Evolutionary conservation across 1,140 invertebrate species (phyloP).

Genomic region (Thereuonema tuberculata): DNA sequence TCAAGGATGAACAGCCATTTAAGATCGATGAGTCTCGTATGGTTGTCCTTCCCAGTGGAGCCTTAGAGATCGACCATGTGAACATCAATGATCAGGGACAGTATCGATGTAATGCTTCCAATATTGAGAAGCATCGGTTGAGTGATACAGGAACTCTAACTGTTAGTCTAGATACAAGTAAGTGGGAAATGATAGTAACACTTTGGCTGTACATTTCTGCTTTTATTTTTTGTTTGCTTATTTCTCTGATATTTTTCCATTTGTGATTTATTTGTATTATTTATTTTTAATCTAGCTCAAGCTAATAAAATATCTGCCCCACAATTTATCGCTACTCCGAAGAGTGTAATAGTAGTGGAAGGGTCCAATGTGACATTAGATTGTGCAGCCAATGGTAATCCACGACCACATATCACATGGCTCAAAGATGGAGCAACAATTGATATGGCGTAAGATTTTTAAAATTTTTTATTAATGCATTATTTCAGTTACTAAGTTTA

Average conservation of each 20-base stretch:
- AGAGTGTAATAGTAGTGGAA: conserved; percentile 40
- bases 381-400: conserved; percentile 79
- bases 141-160: conserved; percentile 53
- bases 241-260: too few species aligned
- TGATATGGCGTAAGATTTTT: conserved; percentile 50
- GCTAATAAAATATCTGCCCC: conserved; percentile 21
- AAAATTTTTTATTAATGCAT: conserved; percentile 1
- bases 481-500: conserved; percentile 9
- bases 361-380: conserved; percentile 65
- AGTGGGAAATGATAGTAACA: conserved; percentile 35
- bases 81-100: conserved; percentile 52
- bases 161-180: conserved; percentile 44
- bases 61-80: conserved; percentile 70
- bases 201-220: too few species aligned
- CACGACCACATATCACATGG: conserved; percentile 73
- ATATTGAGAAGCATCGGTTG: conserved; percentile 42
- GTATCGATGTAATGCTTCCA: conserved; percentile 57
- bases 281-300: conserved; percentile 13
- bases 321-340: conserved; percentile 39
- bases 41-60: conserved; percentile 56
- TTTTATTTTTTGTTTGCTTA: too few species aligned
- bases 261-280: not conserved
- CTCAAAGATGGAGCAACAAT: conserved; percentile 81
- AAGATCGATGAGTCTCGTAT: conserved; percentile 54
- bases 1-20: conserved; percentile 56